phyloP scores from a whole-genome alignment of 1,140 invertebrate genomes.

The Nymphalis io region DNA sequence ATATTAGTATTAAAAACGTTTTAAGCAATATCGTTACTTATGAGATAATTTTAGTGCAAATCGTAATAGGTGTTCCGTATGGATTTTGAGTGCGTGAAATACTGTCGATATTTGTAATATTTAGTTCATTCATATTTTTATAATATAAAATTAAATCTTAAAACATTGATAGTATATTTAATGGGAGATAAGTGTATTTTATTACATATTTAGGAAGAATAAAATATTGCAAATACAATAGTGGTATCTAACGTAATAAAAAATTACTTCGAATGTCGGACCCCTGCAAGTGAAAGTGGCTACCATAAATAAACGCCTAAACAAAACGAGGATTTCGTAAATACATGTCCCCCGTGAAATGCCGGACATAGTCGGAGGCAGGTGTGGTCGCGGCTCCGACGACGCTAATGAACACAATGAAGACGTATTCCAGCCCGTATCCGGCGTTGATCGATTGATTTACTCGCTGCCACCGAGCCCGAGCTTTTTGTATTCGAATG shows the following conservation, averaged over 20 bases:
- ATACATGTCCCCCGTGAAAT: constrained; percentile 47
- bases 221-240: neutral
- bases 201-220: too few relatives aligned
- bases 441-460: constrained; percentile 80
- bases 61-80: too few relatives aligned
- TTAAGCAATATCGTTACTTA: neutral
- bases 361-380: constrained; percentile 66
- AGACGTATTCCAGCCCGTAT: constrained; percentile 76
- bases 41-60: neutral
- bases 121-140: too few relatives aligned
- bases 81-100: too few relatives aligned
- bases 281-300: constrained; percentile 24
- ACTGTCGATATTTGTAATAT: too few relatives aligned
- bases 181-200: too few relatives aligned
- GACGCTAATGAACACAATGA: constrained; percentile 79
- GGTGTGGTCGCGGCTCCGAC: constrained; percentile 66
- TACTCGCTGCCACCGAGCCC: constrained; percentile 76
- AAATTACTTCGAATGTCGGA: neutral
- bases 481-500: constrained; percentile 79
- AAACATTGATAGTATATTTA: too few relatives aligned
- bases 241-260: neutral
- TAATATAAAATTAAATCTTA: too few relatives aligned
- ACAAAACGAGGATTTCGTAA: constrained; percentile 34
- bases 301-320: constrained; percentile 27
- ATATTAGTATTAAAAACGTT: neutral